phyloP scores from a whole-genome alignment of 1,140 invertebrate species.

The Drosophila ficusphila region DNA sequence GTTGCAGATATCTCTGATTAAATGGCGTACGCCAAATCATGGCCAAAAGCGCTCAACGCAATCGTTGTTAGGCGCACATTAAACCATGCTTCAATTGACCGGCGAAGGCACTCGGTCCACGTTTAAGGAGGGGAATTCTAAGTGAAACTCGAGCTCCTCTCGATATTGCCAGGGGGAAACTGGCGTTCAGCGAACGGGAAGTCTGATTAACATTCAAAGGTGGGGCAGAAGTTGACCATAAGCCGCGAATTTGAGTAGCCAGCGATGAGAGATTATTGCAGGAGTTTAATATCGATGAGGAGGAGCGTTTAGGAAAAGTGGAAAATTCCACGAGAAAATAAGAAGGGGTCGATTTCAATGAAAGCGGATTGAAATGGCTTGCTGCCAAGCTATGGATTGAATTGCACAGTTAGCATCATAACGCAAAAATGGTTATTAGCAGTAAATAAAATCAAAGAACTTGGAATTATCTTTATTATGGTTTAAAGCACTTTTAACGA shows the following conservation, averaged over 20 bases:
- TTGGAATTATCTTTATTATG: too few relatives aligned
- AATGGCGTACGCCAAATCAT: constrained; percentile 79
- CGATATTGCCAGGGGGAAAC: constrained; percentile 11
- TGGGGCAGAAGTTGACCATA: constrained; percentile 21
- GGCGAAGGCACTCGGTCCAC: background rate
- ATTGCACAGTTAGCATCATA: background rate
- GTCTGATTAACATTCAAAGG: constrained; percentile 56
- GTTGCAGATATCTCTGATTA: constrained; percentile 79
- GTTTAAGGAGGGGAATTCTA: constrained; percentile 3
- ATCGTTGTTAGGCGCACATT: constrained; percentile 66
- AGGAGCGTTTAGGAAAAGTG: background rate
- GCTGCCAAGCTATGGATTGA: background rate
- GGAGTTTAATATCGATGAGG: constrained; percentile 6
- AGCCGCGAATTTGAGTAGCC: constrained; percentile 43
- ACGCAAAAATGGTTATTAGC: background rate
- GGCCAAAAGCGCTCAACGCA: constrained; percentile 65
- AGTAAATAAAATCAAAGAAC: too few relatives aligned
- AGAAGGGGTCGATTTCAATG: background rate
- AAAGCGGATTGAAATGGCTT: constrained; percentile 7
- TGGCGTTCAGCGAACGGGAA: constrained; percentile 28
- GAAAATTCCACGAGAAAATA: constrained; percentile 6
- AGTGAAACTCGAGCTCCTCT: constrained; percentile 42
- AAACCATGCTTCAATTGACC: constrained; percentile 46
- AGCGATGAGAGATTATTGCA: constrained; percentile 39
- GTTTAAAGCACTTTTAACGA: too few relatives aligned